These are phyloP conservation scores for Zeuzera pyrina DNA, from an alignment of 2,888 invertebrate genomes.

Conservation along the genomic window DNA sequence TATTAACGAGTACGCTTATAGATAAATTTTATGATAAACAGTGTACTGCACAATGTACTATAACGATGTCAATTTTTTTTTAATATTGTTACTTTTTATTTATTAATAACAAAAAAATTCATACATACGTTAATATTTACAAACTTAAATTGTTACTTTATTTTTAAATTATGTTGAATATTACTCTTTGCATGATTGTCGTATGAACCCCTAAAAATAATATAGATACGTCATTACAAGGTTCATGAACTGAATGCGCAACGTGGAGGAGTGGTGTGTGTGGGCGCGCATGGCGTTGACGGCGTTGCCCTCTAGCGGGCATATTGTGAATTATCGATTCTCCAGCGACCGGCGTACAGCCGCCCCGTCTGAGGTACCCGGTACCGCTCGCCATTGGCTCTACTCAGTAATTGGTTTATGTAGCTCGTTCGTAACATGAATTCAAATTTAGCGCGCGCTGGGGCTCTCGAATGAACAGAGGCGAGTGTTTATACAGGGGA, in stretches of 20 bases:
- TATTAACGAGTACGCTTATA: too few species aligned
- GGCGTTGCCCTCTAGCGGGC: conserved; percentile 68
- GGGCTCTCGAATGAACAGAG: conserved; percentile 44
- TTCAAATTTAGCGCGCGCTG: conserved; percentile 68
- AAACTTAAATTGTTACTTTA: too few species aligned
- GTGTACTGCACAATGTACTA: too few species aligned
- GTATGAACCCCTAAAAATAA: not conserved
- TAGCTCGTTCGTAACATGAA: conserved; percentile 65
- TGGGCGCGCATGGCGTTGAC: conserved; percentile 25
- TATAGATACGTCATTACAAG: conserved; percentile 38
- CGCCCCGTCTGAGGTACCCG: conserved; percentile 11
- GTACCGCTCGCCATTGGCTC: conserved; percentile 55
- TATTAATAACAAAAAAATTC: too few species aligned
- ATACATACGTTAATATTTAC: too few species aligned
- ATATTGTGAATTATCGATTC: conserved; percentile 72
- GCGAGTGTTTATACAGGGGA: conserved; percentile 45
- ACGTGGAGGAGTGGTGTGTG: conserved; percentile 66
- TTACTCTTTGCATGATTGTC: too few species aligned
- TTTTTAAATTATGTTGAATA: too few species aligned
- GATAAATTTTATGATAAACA: too few species aligned
- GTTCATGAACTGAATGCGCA: conserved; percentile 51
- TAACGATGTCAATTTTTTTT: too few species aligned
- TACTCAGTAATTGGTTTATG: conserved; percentile 66
- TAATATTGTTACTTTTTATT: too few species aligned
- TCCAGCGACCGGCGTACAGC: conserved; percentile 40